phyloP scores from a whole-genome alignment of 1,140 invertebrate genomes.

The Tachypleus tridentatus region DNA sequence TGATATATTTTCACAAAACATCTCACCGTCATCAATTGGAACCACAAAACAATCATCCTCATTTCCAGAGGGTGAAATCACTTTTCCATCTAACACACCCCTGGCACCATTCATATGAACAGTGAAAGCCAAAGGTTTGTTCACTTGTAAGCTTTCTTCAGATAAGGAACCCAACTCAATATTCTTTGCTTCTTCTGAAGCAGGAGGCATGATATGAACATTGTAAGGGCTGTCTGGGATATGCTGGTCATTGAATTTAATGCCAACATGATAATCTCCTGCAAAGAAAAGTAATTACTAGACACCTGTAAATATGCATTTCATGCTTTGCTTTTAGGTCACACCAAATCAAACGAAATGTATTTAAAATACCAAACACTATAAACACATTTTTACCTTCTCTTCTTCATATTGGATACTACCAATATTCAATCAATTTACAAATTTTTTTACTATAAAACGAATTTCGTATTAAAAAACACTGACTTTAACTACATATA shows the following conservation, averaged over 20 bases:
- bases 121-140: slow-evolving; percentile 87
- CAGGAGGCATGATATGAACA: slow-evolving; percentile 76
- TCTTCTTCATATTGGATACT: too few relatives aligned
- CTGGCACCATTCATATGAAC: slow-evolving; percentile 89
- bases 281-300: slow-evolving; percentile 22
- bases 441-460: too few relatives aligned
- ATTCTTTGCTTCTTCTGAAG: slow-evolving; percentile 79
- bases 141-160: slow-evolving; percentile 58
- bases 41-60: slow-evolving; percentile 95
- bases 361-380: too few relatives aligned
- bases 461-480: too few relatives aligned
- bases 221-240: slow-evolving; percentile 97
- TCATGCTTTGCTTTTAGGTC: too few relatives aligned
- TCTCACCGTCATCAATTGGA: slow-evolving; percentile 71
- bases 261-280: slow-evolving; percentile 93
- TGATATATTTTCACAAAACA: neutral
- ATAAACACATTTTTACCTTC: too few relatives aligned
- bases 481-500: too few relatives aligned
- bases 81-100: slow-evolving; percentile 80
- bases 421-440: too few relatives aligned
- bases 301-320: too few relatives aligned
- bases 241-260: slow-evolving; percentile 97
- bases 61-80: slow-evolving; percentile 75
- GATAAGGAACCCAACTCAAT: slow-evolving; percentile 87
- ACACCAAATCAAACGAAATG: too few relatives aligned